Conservation (phyloP, 2,888 invertebrate genomes). For the Aphodius granarius region DNA sequence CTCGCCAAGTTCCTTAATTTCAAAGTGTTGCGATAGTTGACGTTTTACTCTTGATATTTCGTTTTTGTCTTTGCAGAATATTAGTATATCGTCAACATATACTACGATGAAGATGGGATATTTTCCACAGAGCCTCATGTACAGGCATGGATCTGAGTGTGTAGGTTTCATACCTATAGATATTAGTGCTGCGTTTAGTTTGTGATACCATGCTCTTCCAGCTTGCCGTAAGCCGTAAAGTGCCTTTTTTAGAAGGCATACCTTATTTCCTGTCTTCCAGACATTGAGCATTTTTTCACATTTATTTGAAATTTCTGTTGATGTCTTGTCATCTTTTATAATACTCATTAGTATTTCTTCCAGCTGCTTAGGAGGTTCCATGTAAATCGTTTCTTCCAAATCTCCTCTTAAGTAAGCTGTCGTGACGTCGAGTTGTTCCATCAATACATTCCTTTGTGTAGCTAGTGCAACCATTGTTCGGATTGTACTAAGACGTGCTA, state of each 20-base stretch:
- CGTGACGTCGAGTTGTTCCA: constrained; percentile 35
- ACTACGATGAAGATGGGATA: constrained; percentile 23
- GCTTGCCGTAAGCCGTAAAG: constrained; percentile 36
- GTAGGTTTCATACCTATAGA: constrained; percentile 27
- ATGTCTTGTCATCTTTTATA: background rate
- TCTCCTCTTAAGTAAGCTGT: constrained; percentile 36
- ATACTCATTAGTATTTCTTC: background rate
- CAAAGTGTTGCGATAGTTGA: constrained; percentile 21
- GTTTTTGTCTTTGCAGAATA: constrained; percentile 28
- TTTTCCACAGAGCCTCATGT: constrained; percentile 26
- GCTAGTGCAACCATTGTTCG: constrained; percentile 33
- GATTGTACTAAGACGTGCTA: constrained; percentile 25
- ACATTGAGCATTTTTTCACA: background rate
- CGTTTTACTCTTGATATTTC: constrained; percentile 5
- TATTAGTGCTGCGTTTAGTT: constrained; percentile 27
- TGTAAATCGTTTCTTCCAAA: constrained; percentile 32
- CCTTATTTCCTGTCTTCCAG: constrained; percentile 21
- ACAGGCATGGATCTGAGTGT: constrained; percentile 34
- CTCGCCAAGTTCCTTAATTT: constrained; percentile 34
- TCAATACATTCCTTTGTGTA: constrained; percentile 27
- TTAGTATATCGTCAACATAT: constrained; percentile 39
- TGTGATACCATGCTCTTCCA: constrained; percentile 32
- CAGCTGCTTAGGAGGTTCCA: constrained; percentile 31
- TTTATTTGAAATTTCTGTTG: background rate
- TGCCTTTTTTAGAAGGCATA: constrained; percentile 32